Evolutionary conservation across 30 jellyfish, hydroid and myxozoan species (phyloP).

Genomic region (Cassiopea xamachana): DNA sequence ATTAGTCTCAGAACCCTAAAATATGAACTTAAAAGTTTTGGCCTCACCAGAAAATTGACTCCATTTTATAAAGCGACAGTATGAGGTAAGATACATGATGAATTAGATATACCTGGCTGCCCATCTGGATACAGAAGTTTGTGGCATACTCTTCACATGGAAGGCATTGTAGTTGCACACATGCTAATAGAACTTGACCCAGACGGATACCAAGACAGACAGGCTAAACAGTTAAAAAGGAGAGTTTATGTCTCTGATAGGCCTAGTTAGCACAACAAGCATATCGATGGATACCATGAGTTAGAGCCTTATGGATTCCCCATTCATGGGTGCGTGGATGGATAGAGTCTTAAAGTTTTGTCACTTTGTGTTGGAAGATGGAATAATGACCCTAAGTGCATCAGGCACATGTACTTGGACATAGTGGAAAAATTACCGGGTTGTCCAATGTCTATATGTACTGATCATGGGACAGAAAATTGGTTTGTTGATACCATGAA

Average conservation of each 20-base stretch:
- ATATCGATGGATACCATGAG: slow-evolving; percentile 34
- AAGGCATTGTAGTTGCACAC: slow-evolving; percentile 10
- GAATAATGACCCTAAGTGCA: slow-evolving; percentile 25
- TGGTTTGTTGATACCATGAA: slow-evolving; percentile 52
- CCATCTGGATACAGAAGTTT: slow-evolving; percentile 37
- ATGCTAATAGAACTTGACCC: slow-evolving; percentile 35
- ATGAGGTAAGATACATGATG: slow-evolving; percentile 1
- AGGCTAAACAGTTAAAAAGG: slow-evolving; percentile 24
- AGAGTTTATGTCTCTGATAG: slow-evolving; percentile 28
- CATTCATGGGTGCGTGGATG: slow-evolving; percentile 37
- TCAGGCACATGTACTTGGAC: neutral
- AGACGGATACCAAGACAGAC: slow-evolving; percentile 9
- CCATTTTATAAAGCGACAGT: slow-evolving; percentile 26
- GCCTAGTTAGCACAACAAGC: slow-evolving; percentile 64
- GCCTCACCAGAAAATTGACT: slow-evolving; percentile 32
- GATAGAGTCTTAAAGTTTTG: slow-evolving; percentile 9
- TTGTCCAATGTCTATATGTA: slow-evolving; percentile 16
- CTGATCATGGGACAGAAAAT: slow-evolving; percentile 62
- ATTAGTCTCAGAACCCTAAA: slow-evolving; percentile 12
- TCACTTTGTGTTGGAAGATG: slow-evolving; percentile 26
- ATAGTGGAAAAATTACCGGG: slow-evolving; percentile 14
- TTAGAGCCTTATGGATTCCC: slow-evolving; percentile 45
- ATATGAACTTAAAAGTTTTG: slow-evolving; percentile 25
- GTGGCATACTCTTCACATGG: slow-evolving; percentile 36
- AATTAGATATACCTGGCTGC: slow-evolving; percentile 38